Evolutionary conservation across 2,797 vertebrate species (phyloP).

Genomic region (Rhinella marina): DNA sequence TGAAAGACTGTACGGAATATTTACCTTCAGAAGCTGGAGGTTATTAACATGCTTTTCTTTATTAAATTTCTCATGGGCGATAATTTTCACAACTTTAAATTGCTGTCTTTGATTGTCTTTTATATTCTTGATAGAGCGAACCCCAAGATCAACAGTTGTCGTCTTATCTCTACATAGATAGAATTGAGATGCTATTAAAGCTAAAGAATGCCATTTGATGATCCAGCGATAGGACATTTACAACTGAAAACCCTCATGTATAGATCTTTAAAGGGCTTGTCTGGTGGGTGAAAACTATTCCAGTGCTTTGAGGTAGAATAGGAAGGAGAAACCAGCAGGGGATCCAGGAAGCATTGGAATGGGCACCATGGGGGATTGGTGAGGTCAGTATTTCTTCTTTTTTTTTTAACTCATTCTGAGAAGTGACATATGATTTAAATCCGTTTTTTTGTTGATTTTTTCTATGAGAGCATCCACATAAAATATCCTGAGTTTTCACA

Average conservation of each 20-base stretch:
- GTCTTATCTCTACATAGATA: conserved; percentile 35
- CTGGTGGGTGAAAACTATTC: too few relatives aligned
- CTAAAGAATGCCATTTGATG: too few relatives aligned
- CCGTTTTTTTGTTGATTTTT: background rate
- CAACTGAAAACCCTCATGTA: background rate
- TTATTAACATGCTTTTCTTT: conserved; percentile 28
- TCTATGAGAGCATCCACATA: background rate
- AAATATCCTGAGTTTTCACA: background rate
- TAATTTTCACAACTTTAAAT: conserved; percentile 36
- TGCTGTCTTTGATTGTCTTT: conserved; percentile 35
- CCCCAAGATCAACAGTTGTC: conserved; percentile 45
- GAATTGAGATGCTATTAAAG: background rate
- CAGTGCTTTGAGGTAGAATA: too few relatives aligned
- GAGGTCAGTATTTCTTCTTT: too few relatives aligned
- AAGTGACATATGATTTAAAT: too few relatives aligned
- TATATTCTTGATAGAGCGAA: conserved; percentile 42
- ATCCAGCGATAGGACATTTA: too few relatives aligned
- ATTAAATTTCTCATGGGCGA: conserved; percentile 39
- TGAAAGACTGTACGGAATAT: background rate
- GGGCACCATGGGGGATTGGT: too few relatives aligned
- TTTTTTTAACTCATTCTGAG: too few relatives aligned
- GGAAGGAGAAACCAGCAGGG: too few relatives aligned
- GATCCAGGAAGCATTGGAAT: too few relatives aligned
- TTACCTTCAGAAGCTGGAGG: conserved; percentile 56
- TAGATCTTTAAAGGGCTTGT: background rate